Evolutionary conservation across 2,797 vertebrate genomes (phyloP), one percentile per base, ranked within the genome.

Genomic region (Peromyscus aztecus): DNA sequence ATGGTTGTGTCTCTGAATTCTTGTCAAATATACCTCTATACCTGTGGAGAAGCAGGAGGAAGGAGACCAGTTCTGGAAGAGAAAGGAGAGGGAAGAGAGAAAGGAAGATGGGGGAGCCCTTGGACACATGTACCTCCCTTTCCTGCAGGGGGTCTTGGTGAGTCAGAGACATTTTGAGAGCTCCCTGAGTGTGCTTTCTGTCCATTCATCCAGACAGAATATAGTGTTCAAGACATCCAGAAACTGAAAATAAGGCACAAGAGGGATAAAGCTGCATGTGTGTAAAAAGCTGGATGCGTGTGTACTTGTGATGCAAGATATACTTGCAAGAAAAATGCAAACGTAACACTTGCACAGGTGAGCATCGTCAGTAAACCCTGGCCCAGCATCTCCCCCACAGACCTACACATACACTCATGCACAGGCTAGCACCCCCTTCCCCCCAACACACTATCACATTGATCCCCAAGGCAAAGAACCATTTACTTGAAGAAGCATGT

Each of bases 401-500:
- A 61, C 0, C 2, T 11, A 13, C 23, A 71, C 34, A 31, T 2
- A 37, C 71, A 82, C 49, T 37, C 49, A 61, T 37, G 49, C 40
- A 40, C 67, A 88, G 12, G 55, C 13, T 75, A 23, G 49, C 24
- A 52, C n/a, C 63, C 76, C 65, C 34, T 12, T 4, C 69, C n/a
- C n/a, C 21, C 21, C 40, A 4, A n/a, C 37, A 73, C 8, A 67
- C 2, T 46, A 55, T 87, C 75, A 69, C 87, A n/a, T 14, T 77
- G 73, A 59, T 77, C 63, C 94, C 95, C 76, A 75, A 93, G 94
- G 95, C 87, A 94, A 89, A 94, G 91, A 88, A 59, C 83, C 37
- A 0, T 89, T 96, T 84, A 76, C 87, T 87, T 91, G 88, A 95
- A 88, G 95, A 91, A 80, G 57, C 46, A 24, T 95, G 87, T 90